Evolutionary conservation across 2,113 vertebrate species (phyloP).

Genomic region (Gymnocephalus cernua): DNA sequence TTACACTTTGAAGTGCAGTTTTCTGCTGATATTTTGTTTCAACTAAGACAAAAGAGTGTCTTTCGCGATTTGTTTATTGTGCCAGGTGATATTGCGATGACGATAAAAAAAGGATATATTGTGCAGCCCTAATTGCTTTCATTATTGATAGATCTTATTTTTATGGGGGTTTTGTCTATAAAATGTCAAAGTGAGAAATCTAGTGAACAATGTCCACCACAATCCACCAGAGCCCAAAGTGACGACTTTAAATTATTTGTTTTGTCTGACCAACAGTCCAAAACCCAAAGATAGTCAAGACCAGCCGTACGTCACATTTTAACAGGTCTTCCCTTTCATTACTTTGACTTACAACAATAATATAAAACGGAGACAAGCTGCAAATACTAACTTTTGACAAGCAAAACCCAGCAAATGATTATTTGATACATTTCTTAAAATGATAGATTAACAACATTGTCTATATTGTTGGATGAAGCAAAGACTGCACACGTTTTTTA

Average conservation of each 20-base stretch:
- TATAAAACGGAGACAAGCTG: neutral
- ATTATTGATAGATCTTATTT: neutral
- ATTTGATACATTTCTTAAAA: neutral
- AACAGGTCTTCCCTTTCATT: conserved; percentile 14
- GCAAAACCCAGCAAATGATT: neutral
- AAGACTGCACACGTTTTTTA: no score
- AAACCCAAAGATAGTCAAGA: neutral
- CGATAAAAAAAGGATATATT: no score
- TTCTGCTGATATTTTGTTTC: no score
- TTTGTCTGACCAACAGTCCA: neutral
- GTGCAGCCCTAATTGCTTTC: neutral
- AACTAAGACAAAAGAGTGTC: no score
- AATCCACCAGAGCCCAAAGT: neutral
- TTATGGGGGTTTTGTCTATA: neutral
- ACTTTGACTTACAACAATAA: neutral
- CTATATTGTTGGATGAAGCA: neutral
- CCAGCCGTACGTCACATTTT: neutral
- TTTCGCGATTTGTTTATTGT: no score
- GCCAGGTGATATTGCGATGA: no score
- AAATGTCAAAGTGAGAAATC: neutral
- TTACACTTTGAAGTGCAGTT: no score
- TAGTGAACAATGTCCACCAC: neutral
- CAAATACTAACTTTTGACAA: neutral
- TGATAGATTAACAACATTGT: neutral
- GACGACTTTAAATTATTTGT: neutral